Evolutionary conservation across 2,113 vertebrate species (phyloP).

Genomic region (Willisornis vidua): DNA sequence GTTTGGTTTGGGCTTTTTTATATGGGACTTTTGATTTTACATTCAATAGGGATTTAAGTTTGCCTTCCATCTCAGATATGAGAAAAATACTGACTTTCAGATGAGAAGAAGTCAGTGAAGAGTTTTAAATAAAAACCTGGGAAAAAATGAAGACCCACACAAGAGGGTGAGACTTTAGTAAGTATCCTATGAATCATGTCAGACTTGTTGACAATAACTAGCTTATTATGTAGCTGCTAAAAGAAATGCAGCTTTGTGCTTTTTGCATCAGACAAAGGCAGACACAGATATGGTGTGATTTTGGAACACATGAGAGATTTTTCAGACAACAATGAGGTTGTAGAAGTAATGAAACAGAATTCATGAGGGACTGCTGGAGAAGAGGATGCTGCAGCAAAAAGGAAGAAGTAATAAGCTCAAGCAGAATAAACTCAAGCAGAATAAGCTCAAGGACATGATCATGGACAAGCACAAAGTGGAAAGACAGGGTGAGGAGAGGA

Average conservation of each 20-base stretch:
- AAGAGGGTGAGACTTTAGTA: neutral
- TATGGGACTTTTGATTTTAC: neutral
- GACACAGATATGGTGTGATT: neutral
- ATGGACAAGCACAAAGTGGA: neutral
- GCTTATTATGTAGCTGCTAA: neutral
- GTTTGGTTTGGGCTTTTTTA: neutral
- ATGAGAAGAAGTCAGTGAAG: neutral
- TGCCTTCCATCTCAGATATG: neutral
- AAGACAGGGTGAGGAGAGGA: neutral
- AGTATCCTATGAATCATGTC: neutral
- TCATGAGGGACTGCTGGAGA: neutral
- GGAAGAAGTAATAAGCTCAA: neutral
- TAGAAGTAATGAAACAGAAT: neutral
- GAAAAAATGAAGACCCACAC: neutral
- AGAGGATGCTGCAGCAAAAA: neutral
- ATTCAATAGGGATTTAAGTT: neutral
- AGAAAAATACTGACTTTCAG: neutral
- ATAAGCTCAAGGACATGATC: neutral
- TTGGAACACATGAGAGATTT: conserved; percentile 18
- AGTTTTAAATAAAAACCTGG: neutral
- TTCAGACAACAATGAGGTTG: neutral
- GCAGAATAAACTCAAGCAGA: neutral
- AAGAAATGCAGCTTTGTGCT: neutral
- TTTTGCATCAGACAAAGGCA: conserved; percentile 8
- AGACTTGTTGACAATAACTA: neutral